Percentiles rank a stretch among this genome's conserved stretches.
phyloP scores from a whole-genome alignment of 2,113 vertebrate genomes.

The Numida meleagris region DNA sequence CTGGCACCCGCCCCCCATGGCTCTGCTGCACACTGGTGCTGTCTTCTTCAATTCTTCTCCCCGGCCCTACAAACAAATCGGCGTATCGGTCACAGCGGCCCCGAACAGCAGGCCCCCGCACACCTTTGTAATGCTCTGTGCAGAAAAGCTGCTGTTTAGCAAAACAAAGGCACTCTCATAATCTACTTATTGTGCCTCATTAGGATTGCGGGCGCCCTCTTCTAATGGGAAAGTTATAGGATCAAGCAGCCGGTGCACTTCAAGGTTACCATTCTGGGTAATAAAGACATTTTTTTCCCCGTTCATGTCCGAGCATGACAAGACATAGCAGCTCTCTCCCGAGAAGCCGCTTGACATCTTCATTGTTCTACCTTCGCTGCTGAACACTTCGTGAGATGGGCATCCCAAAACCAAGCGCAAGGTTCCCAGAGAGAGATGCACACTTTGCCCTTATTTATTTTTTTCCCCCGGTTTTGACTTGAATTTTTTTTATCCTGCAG shows the following conservation, averaged over 20 bases:
- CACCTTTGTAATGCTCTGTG: constrained; percentile 55
- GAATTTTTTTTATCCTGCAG: background rate
- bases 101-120: constrained; percentile 43
- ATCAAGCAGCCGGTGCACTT: constrained; percentile 60
- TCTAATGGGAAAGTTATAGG: constrained; percentile 70
- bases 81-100: constrained; percentile 33
- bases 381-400: background rate
- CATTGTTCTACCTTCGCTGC: constrained; percentile 57
- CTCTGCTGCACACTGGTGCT: background rate
- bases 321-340: constrained; percentile 47
- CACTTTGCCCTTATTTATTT: background rate
- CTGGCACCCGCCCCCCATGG: constrained; percentile 39
- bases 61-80: constrained; percentile 13
- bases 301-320: constrained; percentile 69
- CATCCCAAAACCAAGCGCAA: background rate
- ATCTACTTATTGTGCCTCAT: constrained; percentile 75
- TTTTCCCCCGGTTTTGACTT: fast-evolving
- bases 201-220: constrained; percentile 59
- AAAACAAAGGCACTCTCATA: constrained; percentile 69
- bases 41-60: constrained; percentile 26
- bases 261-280: constrained; percentile 59
- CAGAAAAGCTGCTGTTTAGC: constrained; percentile 69
- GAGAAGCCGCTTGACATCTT: constrained; percentile 69
- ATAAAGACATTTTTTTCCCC: constrained; percentile 71
- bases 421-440: background rate